Percentiles rank a stretch among this genome's conserved stretches.
Conservation (phyloP, 2,113 vertebrate species). For the Podiceps cristatus region DNA sequence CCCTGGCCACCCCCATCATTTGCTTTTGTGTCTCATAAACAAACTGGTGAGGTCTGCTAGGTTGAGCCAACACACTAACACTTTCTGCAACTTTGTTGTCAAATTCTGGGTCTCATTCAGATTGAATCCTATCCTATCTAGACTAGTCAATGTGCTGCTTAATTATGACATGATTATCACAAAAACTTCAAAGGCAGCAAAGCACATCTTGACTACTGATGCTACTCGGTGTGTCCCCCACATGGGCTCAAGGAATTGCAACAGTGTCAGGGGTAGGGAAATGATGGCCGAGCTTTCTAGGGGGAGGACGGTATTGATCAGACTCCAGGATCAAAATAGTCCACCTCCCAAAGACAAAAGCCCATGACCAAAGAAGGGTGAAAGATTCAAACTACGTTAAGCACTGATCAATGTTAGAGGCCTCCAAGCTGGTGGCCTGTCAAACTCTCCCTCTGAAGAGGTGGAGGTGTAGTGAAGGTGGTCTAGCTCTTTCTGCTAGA, state of each 20-base stretch:
- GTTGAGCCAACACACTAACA: not conserved
- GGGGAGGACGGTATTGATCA: not conserved
- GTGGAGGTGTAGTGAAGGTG: not conserved
- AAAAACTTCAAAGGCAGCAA: not conserved
- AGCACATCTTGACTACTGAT: not conserved
- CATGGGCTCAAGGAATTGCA: not conserved
- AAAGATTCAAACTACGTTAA: not conserved
- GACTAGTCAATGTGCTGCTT: not conserved
- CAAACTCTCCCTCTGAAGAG: not conserved
- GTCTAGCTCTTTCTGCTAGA: not conserved
- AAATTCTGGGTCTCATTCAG: not conserved
- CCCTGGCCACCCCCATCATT: not conserved
- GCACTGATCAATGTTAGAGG: fast-evolving
- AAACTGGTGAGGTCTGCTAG: not conserved
- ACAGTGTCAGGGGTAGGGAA: not conserved
- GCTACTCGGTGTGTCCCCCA: not conserved
- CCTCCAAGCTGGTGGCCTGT: not conserved
- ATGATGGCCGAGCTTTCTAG: not conserved
- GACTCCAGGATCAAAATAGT: not conserved
- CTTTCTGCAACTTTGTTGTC: not conserved
- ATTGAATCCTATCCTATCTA: not conserved
- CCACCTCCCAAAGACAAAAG: not conserved
- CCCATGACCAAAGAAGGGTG: not conserved
- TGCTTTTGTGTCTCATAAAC: not conserved
- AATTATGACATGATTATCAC: not conserved